A percentile compares a stretch with the other conserved stretches of the same genome.
Conservation (phyloP, 1,140 invertebrate species). For the Lucilia sericata region DNA sequence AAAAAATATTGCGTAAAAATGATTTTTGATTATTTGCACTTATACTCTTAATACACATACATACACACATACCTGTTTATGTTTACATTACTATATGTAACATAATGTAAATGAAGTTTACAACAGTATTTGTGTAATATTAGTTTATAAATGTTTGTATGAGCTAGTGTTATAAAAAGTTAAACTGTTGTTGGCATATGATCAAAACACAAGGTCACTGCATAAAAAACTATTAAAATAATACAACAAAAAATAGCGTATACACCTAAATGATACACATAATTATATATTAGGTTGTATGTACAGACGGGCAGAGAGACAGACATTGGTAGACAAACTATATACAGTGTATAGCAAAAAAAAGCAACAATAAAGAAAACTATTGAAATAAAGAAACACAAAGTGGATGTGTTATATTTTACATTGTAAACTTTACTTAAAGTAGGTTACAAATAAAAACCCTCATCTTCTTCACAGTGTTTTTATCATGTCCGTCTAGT, state of each 20-base stretch:
- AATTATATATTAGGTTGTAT: too few relatives aligned
- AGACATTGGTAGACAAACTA: too few relatives aligned
- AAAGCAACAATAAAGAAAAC: background rate
- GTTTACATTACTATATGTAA: too few relatives aligned
- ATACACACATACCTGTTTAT: background rate
- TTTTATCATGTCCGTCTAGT: background rate
- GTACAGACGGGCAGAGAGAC: too few relatives aligned
- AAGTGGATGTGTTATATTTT: background rate
- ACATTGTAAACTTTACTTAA: background rate
- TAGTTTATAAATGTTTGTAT: background rate
- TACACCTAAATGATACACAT: background rate
- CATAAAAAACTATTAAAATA: background rate
- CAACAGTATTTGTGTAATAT: background rate
- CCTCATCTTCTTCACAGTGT: background rate
- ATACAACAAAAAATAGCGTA: background rate
- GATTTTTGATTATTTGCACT: slow-evolving; percentile 32
- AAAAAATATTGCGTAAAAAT: slow-evolving; percentile 28
- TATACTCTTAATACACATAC: background rate
- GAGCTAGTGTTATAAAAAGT: slow-evolving; percentile 21
- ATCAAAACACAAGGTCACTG: slow-evolving; percentile 43
- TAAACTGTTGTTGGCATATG: slow-evolving; percentile 33
- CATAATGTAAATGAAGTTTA: too few relatives aligned
- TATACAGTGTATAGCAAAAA: too few relatives aligned
- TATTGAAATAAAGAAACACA: background rate
- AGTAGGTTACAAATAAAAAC: slow-evolving; percentile 3